A percentile compares a stretch with the other conserved stretches of the same genome.
These are phyloP conservation scores for Gobiocypris rarus DNA, from an alignment of 2,113 vertebrate genomes.

Conservation along the genomic window DNA sequence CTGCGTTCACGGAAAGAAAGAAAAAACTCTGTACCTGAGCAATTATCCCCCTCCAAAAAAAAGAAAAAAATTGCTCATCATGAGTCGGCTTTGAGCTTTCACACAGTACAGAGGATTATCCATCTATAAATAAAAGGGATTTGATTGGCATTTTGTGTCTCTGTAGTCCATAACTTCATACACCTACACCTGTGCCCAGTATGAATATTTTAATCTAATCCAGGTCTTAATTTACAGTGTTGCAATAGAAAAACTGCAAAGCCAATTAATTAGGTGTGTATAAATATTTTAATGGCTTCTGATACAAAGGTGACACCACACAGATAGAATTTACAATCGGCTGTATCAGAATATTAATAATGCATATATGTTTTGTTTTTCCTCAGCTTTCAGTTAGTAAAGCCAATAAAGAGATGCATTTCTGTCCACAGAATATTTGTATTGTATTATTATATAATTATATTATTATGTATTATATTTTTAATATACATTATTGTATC, in stretches of 20 bases:
- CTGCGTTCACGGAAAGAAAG: constrained; percentile 53
- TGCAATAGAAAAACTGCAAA: constrained; percentile 67
- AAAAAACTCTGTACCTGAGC: constrained; percentile 36
- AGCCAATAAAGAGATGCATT: constrained; percentile 33
- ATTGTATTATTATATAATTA: constrained; percentile 54
- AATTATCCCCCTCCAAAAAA: constrained; percentile 39
- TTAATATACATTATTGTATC: neutral
- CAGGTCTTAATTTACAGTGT: constrained; percentile 68
- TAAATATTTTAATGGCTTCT: constrained; percentile 79
- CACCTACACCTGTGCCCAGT: constrained; percentile 53
- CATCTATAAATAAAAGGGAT: constrained; percentile 59
- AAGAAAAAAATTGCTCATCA: constrained; percentile 31
- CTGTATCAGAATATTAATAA: constrained; percentile 78
- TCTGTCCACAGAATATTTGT: neutral
- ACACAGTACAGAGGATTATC: constrained; percentile 45
- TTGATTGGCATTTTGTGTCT: constrained; percentile 57
- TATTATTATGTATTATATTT: neutral
- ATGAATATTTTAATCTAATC: constrained; percentile 69
- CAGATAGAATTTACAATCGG: constrained; percentile 75
- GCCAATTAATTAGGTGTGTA: constrained; percentile 78
- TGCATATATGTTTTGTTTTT: constrained; percentile 66
- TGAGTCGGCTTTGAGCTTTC: constrained; percentile 30
- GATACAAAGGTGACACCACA: constrained; percentile 72
- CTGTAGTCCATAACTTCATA: constrained; percentile 60
- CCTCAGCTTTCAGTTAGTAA: constrained; percentile 66